phyloP scores from a whole-genome alignment of 1,140 invertebrate species.

The Scaptomyza montana region DNA sequence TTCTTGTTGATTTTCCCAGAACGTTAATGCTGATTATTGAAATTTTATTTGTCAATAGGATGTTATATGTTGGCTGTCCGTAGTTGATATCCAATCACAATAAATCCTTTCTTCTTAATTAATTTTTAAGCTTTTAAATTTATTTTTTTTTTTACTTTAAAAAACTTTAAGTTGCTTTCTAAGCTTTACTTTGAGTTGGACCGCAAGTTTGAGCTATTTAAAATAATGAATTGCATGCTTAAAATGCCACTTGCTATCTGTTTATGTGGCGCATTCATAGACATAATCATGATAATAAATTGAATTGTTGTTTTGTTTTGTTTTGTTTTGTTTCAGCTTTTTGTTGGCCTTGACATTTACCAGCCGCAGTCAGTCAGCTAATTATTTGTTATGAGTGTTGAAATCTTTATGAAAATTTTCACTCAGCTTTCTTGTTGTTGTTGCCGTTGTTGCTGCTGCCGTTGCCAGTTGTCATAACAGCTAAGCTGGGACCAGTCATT shows the following conservation, averaged over 20 bases:
- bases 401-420: slow-evolving; percentile 72
- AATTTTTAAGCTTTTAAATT: too few species aligned
- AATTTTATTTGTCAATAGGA: too few species aligned
- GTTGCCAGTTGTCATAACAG: slow-evolving; percentile 38
- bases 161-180: too few species aligned
- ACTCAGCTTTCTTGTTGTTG: slow-evolving; percentile 39
- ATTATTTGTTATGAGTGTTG: slow-evolving; percentile 79
- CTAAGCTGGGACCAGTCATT: slow-evolving; percentile 12
- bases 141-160: too few species aligned
- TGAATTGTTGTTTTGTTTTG: slow-evolving; percentile 22
- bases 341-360: slow-evolving; percentile 53
- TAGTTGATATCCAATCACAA: too few species aligned
- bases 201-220: neutral
- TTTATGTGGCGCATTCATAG: slow-evolving; percentile 26
- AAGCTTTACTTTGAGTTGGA: too few species aligned
- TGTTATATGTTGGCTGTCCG: too few species aligned
- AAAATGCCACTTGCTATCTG: slow-evolving; percentile 12
- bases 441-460: neutral
- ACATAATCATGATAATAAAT: slow-evolving; percentile 30
- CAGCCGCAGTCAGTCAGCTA: slow-evolving; percentile 68
- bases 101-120: too few species aligned
- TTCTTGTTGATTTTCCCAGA: too few species aligned
- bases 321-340: slow-evolving; percentile 12
- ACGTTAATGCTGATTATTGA: too few species aligned
- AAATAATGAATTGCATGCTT: neutral